Evolutionary conservation across 2,888 invertebrate genomes (phyloP), one percentile per base, ranked within the genome.

Genomic region (Chrysotoxum bicinctum): DNA sequence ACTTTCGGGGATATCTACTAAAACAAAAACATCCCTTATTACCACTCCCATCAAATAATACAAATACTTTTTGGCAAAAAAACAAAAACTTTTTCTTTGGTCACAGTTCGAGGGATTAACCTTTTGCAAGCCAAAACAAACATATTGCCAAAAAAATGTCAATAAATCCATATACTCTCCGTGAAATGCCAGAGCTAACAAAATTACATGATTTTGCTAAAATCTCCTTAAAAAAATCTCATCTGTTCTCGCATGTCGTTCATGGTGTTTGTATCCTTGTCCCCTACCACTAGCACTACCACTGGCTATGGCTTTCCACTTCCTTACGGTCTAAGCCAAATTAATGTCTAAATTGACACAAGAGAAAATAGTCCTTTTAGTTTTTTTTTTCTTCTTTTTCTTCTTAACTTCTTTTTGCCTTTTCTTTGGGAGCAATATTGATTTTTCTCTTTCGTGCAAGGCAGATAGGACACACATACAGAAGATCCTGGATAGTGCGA

Each of bases 291-390:
- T n/a, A n/a, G n/a, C n/a, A n/a, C n/a, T n/a, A n/a, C n/a, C n/a
- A n/a, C n/a, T n/a, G n/a, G n/a, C n/a, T n/a, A n/a, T n/a, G 35
- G 21, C 48, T 66, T 43, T 66, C 30, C 72, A 26, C 56, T 50
- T 54, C 45, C 45, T 56, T 54, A 56, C 62, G 75, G 58, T 80
- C 72, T 80, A 60, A 79, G 79, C 79, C 58, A 84, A 84, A 84
- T 84, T 79, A 75, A 79, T 84, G 70, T 76, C 79, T 72, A 80
- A 75, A 50, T 64, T 73, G 62, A 74, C 73, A 70, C 73, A 58
- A 43, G 50, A 68, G 79, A 66, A 72, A 66, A 74, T 72, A 50
- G 48, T 66, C 30, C 32, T 30, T 64, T 64, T 45, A 19, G 19
- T 30, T 45, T 43, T 14, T 16, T 30, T 62, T 43, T 26, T 4